Base-by-base conservation (phyloP, 2,113 vertebrate genomes). In the Caranx ignobilis region DNA sequence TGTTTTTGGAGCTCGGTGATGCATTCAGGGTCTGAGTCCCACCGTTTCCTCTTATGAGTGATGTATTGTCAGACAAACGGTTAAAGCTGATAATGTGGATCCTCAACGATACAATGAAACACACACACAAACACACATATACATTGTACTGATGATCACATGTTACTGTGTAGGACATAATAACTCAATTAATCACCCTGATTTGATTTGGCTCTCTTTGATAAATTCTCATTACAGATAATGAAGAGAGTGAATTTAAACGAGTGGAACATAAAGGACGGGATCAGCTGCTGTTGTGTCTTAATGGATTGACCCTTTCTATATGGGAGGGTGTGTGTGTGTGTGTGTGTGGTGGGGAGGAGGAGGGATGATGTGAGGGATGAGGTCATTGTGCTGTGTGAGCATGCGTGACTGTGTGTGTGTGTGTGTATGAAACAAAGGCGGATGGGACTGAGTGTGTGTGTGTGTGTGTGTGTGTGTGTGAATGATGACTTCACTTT, bases 301-400 rank as follows among this genome's bases (percentile, higher is more conserved):
- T 82, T 91, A 92, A 91, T 93, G 91, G 90, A 87, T 79, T 90
- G 86, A 90, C 86, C 87, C 90, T 83, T 66, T 86, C 57, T 83
- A 16, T 79, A 21, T 62, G 8, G 57, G 80, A 7, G 62, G 54
- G 73, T 68, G 68, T 59, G 77, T 84, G 81, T 88, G 80, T 81
- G 73, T 83, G 84, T 65, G 84, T 78, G 80, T 80, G 70, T 64
- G 77, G 65, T 64, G 61, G 71, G 74, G 65, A 48, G 84, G 81
- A 69, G 79, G 79, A 41, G 79, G 78, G 81, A n/a, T 68, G 78
- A 88, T 71, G 80, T 81, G 75, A 86, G 82, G 80, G 87, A 93
- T 94, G 93, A 95, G 90, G 91, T 94, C 93, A 94, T 93, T 55
- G 85, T 83, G 79, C 75, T 47, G 79, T 85, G 92, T 91, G 88